Base-by-base conservation (phyloP, 1,140 invertebrate species). In the Sitophilus oryzae region DNA sequence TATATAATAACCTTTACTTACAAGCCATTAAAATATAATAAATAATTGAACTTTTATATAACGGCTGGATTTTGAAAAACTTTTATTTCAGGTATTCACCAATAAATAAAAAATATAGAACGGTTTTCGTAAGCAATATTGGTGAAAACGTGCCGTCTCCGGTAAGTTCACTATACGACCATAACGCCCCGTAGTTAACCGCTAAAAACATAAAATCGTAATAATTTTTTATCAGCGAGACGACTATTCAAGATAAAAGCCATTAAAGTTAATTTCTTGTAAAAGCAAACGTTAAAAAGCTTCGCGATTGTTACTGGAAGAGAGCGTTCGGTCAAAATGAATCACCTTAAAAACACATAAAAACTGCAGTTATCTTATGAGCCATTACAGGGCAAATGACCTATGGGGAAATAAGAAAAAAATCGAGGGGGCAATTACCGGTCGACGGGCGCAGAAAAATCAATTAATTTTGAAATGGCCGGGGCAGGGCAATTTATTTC, bases 231-330 rank as follows among this genome's bases (percentile, higher is more conserved):
- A 54, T 54, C 52, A 48, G 43, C 51, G 51, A 46, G 51, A 53
- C 51, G 43, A 53, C 44, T 35, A 54, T 54, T 42, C 52, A 22
- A 47, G 52, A 54, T 47, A 54, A 54, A 54, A 41, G 36, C 52
- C 52, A 54, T 54, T 54, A 54, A 54, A 54, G 52, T 54, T 54
- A 54, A 54, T 54, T 54, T 48, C 52, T 54, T 54, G 52, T 54
- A 54, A 54, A 54, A 54, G 52, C 52, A 54, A 54, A 54, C 52
- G 52, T 48, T 54, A 54, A 54, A 54, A 54, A 46, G 52, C 35
- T 41, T 53, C 44, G 52, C 43, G 52, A 54, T 54, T 54, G 45
- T 54, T 54, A 54, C 44, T 54, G 44, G 46, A 54, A 54, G 52
- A n/a, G n/a, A 54, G 52, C 52, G 42, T 54, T 54, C 45, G 52